Conservation (phyloP, 2,888 invertebrate species). For the Hyalella azteca region DNA sequence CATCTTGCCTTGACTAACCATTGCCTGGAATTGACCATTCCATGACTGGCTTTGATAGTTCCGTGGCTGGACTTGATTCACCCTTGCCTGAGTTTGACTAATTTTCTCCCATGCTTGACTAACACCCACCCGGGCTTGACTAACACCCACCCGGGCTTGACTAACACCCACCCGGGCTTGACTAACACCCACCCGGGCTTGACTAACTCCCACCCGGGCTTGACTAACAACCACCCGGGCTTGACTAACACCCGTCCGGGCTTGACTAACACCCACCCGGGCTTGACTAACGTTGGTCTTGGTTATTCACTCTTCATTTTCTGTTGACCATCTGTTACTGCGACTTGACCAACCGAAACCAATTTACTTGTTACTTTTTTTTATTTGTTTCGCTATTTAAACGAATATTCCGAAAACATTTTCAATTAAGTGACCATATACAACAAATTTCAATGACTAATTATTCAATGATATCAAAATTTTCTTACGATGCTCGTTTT, state of each 20-base stretch:
- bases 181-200: neutral
- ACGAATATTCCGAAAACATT: too few relatives aligned
- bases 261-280: neutral
- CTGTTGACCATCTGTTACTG: neutral
- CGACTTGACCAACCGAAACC: neutral
- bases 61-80: neutral
- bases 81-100: neutral
- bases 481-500: too few relatives aligned
- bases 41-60: neutral
- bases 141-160: neutral
- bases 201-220: neutral
- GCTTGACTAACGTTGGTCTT: neutral
- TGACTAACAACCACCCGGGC: neutral
- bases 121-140: too few relatives aligned
- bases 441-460: too few relatives aligned
- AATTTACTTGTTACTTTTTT: neutral
- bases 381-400: too few relatives aligned
- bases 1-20: neutral
- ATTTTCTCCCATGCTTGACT: too few relatives aligned
- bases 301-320: neutral
- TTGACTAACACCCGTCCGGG: neutral
- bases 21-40: neutral
- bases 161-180: neutral
- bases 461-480: too few relatives aligned
- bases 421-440: too few relatives aligned